Evolutionary conservation across 2,113 vertebrate species (phyloP).

Genomic region (Oceanodroma tethys): DNA sequence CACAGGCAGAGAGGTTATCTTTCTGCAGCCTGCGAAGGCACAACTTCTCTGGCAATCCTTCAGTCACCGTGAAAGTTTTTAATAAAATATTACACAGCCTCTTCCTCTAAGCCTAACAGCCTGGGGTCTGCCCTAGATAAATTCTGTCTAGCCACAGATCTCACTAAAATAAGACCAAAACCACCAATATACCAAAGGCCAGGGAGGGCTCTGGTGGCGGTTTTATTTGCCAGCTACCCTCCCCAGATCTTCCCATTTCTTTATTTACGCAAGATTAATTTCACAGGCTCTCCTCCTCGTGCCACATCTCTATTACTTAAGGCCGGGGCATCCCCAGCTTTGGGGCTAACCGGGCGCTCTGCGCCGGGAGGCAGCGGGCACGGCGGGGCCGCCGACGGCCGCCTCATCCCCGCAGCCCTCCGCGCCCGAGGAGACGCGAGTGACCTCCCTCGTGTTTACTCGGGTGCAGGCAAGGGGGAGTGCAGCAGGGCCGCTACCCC

Average conservation of each 20-base stretch:
- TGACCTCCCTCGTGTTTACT: slow-evolving; percentile 83
- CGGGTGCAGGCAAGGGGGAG: slow-evolving; percentile 75
- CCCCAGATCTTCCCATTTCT: background rate
- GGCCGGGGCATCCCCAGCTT: background rate
- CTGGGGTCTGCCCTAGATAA: background rate
- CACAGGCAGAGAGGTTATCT: background rate
- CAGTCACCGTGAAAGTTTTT: background rate
- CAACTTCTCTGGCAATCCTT: background rate
- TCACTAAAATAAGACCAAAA: background rate
- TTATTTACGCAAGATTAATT: background rate
- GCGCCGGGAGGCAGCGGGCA: background rate
- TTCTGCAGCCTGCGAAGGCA: accelerated
- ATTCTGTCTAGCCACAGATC: background rate
- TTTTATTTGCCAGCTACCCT: background rate
- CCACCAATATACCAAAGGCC: background rate
- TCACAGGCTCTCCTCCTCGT: background rate
- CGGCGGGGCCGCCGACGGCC: accelerated
- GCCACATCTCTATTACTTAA: background rate
- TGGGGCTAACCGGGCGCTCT: accelerated
- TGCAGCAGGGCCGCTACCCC: slow-evolving; percentile 76
- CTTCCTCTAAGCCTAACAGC: background rate
- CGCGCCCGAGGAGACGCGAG: slow-evolving; percentile 24
- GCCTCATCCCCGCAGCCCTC: background rate
- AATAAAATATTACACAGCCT: background rate
- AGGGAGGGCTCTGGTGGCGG: accelerated